A percentile compares a stretch with the other conserved stretches of the same genome.
These are phyloP conservation scores for Poecilobothrus nobilitatus DNA, from an alignment of 2,888 invertebrate genomes.

Conservation along the genomic window DNA sequence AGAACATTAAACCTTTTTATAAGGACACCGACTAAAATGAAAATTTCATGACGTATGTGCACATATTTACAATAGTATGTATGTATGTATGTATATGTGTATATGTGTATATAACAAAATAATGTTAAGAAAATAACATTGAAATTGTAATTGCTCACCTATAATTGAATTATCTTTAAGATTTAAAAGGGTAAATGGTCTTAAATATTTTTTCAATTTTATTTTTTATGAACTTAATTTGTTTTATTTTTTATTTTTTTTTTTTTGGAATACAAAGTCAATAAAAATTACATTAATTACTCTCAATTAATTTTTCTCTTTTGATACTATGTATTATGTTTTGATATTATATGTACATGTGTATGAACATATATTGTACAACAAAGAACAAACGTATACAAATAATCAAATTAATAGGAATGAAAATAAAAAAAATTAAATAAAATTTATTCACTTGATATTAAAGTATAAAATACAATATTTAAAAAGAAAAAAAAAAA, in stretches of 20 bases:
- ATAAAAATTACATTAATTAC: conserved; percentile 1
- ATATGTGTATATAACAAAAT: background rate
- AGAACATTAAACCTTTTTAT: background rate
- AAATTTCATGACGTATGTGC: no score
- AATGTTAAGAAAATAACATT: background rate
- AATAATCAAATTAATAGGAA: no score
- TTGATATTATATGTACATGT: no score
- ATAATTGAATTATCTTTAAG: background rate
- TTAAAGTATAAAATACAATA: no score
- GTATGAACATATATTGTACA: no score
- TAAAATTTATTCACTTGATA: no score
- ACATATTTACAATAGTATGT: background rate
- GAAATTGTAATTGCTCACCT: conserved; percentile 8
- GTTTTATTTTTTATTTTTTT: background rate
- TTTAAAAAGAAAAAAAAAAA: no score
- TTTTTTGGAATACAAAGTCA: no score
- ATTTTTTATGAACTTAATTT: background rate
- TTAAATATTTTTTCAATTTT: background rate
- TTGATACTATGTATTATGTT: no score
- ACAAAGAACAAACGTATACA: no score
- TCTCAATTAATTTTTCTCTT: background rate
- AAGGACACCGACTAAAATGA: background rate
- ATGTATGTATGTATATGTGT: background rate
- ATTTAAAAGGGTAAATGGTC: background rate
- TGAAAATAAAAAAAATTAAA: no score